Evolutionary conservation across 2,888 invertebrate genomes (phyloP).

Genomic region (Patella pellucida): DNA sequence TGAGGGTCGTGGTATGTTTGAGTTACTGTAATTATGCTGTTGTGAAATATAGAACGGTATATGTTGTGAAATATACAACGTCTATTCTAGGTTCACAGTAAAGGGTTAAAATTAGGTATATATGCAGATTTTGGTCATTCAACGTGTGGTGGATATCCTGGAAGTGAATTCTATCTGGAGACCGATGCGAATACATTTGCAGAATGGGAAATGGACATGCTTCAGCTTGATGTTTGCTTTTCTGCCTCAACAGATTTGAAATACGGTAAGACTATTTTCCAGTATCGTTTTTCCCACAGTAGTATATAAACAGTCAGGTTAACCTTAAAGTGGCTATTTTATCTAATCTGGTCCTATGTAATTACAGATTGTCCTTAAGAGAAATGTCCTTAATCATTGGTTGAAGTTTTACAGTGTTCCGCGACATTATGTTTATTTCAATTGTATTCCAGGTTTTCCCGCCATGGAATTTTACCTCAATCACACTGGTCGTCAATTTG

Average conservation of each 20-base stretch:
- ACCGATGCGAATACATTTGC: slow-evolving; percentile 93
- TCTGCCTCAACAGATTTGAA: slow-evolving; percentile 78
- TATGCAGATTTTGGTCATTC: slow-evolving; percentile 98
- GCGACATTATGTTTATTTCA: background rate
- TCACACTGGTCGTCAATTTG: slow-evolving; percentile 89
- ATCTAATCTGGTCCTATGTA: too few species aligned
- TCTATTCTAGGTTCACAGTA: slow-evolving; percentile 44
- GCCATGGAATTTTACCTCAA: slow-evolving; percentile 91
- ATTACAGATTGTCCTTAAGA: too few species aligned
- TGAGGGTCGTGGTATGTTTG: too few species aligned
- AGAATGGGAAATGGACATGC: slow-evolving; percentile 93
- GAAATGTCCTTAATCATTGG: too few species aligned
- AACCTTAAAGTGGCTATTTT: too few species aligned
- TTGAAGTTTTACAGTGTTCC: too few species aligned
- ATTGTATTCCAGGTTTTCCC: slow-evolving; percentile 81
- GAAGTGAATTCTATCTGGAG: slow-evolving; percentile 73
- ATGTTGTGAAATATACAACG: too few species aligned
- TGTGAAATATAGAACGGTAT: too few species aligned
- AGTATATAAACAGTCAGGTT: too few species aligned
- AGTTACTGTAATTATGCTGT: too few species aligned
- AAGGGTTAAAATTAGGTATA: slow-evolving; percentile 93
- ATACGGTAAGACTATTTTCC: too few species aligned
- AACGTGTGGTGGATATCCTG: slow-evolving; percentile 97
- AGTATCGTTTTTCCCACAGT: too few species aligned
- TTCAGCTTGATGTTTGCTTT: slow-evolving; percentile 97